Evolutionary conservation across 2,797 vertebrate species (phyloP), one percentile per base, ranked within the genome.

Genomic region (Syndactyla subalaris): DNA sequence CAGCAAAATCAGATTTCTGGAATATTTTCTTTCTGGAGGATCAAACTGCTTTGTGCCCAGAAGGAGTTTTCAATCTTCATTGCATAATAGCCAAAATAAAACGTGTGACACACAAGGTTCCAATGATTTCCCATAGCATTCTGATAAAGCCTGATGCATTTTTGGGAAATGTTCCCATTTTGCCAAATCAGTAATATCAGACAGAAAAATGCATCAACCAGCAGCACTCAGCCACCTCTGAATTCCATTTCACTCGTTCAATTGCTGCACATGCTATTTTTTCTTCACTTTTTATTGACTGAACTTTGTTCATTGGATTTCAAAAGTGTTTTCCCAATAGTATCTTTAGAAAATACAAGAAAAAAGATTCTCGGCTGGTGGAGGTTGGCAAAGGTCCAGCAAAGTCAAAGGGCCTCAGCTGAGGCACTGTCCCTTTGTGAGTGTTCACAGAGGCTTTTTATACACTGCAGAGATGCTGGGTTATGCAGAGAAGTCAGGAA

Each of bases 371-470:
- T 90, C 4, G 59, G 80, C 88, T 94, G 48, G 70, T 82, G 68
- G 55, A 94, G 80, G 67, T 82, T 97, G 96, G 95, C 95, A 84
- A 17, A 67, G 88, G 39, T 90, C 96, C 96, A 97, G 88, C 0
- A 0, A 54, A 79, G 95, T 39, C 87, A 71, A 49, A 65, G 82
- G 89, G 93, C 67, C 71, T 95, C 83, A 93, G 93, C 85, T 93
- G 94, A 93, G 82, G 93, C 94, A 58, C 76, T 94, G 68, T 91
- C 83, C 88, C 88, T 97, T 96, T 94, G 96, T 96, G 82, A 92
- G 88, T 1, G 49, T 9, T 93, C 89, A 94, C 95, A 96, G 94
- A 96, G 91, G 88, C 95, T 95, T 97, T 96, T 95, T 97, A 86
- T 95, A 34, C 10, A 29, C 90, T 85, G 92, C 88, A 82, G 95